Percentiles rank a stretch among this genome's conserved stretches.
Conservation (phyloP, 92 coral and sea anemone genomes). For the Parazoanthus atlanticus region DNA sequence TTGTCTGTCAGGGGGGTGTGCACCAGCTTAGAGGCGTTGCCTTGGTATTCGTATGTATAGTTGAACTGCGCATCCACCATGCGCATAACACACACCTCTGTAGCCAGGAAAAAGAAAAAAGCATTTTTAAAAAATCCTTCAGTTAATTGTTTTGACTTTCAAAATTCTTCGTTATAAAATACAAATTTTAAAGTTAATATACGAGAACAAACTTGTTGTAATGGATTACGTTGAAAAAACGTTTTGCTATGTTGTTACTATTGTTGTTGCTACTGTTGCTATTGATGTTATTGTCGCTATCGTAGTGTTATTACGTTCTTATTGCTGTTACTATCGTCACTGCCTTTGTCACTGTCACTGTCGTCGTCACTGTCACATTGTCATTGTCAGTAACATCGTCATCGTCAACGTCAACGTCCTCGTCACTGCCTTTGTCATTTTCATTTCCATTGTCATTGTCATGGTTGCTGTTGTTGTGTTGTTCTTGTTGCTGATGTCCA, state of each 20-base stretch:
- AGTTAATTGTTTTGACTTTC: background rate
- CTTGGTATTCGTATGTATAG: slow-evolving; percentile 97
- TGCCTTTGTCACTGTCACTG: too few relatives aligned
- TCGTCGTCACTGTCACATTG: too few relatives aligned
- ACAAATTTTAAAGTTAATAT: too few relatives aligned
- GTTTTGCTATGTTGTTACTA: background rate
- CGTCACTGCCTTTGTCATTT: too few relatives aligned
- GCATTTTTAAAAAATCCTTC: background rate
- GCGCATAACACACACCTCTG: slow-evolving; percentile 84
- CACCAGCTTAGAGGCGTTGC: slow-evolving; percentile 96
- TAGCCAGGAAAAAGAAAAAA: background rate
- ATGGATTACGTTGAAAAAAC: background rate
- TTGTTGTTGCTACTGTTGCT: background rate
- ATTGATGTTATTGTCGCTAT: background rate
- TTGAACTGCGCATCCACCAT: slow-evolving; percentile 98
- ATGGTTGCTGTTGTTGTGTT: too few relatives aligned
- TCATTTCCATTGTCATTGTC: too few relatives aligned
- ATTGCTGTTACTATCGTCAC: background rate
- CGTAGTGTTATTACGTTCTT: background rate
- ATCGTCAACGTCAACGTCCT: too few relatives aligned
- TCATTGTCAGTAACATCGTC: too few relatives aligned
- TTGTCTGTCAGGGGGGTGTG: slow-evolving; percentile 99
- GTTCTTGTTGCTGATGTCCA: too few relatives aligned
- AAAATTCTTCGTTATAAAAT: too few relatives aligned
- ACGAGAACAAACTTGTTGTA: background rate